Conservation (phyloP, 2,888 invertebrate genomes). For the Polymixis flavicincta region DNA sequence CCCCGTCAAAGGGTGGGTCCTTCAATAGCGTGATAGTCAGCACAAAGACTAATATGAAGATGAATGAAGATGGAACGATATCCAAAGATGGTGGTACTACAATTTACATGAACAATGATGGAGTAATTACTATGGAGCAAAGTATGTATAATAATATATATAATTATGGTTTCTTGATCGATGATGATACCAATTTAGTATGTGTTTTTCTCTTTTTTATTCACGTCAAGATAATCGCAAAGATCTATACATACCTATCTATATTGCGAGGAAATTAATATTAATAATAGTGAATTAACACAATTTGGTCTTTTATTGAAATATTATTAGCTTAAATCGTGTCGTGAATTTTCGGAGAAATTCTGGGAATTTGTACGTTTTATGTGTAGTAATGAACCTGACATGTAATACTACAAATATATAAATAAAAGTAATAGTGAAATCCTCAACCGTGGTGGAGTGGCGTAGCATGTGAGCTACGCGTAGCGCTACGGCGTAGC, state of each 20-base stretch:
- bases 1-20: constrained; percentile 64
- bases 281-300: not conserved
- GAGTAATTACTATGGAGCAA: constrained; percentile 41
- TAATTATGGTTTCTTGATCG: not conserved
- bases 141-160: constrained; percentile 46
- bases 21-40: constrained; percentile 68
- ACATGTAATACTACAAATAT: not conserved
- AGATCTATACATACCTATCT: not conserved
- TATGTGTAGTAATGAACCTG: not conserved
- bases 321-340: no score
- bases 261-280: not conserved
- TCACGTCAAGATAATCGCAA: not conserved
- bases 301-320: not conserved
- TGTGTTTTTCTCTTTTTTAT: not conserved
- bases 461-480: not conserved
- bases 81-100: constrained; percentile 33
- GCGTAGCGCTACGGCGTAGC: not conserved
- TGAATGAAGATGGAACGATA: constrained; percentile 38
- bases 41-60: constrained; percentile 40
- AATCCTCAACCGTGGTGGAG: not conserved
- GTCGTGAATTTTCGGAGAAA: not conserved
- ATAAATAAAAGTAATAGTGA: no score
- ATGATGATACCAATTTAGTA: not conserved
- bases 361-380: not conserved
- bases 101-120: constrained; percentile 47